These are phyloP conservation scores for Pogonocherus hispidulus DNA, from an alignment of 2,888 invertebrate genomes.

Conservation along the genomic window DNA sequence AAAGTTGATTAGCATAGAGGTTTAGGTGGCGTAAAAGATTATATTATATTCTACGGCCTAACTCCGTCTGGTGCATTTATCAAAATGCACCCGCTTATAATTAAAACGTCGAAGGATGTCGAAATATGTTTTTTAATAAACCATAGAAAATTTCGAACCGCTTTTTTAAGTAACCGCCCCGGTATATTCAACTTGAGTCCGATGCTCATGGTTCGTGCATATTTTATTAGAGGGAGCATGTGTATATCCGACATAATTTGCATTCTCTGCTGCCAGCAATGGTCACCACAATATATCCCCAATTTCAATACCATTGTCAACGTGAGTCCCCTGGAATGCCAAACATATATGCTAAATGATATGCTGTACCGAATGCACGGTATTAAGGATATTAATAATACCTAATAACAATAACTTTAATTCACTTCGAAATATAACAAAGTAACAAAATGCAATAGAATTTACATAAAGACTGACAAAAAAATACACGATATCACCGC, in stretches of 20 bases:
- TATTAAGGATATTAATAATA: no score
- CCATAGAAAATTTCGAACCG: conserved; percentile 38
- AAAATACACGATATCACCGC: no score
- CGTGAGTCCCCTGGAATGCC: conserved; percentile 42
- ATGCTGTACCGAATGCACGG: background rate
- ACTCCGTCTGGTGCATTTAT: conserved; percentile 54
- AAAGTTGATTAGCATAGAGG: conserved; percentile 57
- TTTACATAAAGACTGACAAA: no score
- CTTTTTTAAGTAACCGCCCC: conserved; percentile 24
- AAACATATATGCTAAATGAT: conserved; percentile 29
- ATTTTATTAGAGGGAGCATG: conserved; percentile 30
- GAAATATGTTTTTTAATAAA: conserved; percentile 42
- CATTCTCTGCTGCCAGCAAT: conserved; percentile 23
- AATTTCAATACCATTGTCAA: conserved; percentile 47
- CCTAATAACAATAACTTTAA: no score
- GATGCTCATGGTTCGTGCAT: conserved; percentile 26
- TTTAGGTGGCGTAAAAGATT: conserved; percentile 49
- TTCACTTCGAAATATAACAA: no score
- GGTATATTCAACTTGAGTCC: conserved; percentile 45
- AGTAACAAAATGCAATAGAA: no score
- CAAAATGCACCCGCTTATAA: conserved; percentile 55
- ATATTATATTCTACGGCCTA: conserved; percentile 47
- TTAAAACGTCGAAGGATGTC: conserved; percentile 54
- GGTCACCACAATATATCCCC: conserved; percentile 30
- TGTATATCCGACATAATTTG: conserved; percentile 22